Base-by-base conservation (phyloP, 2,888 invertebrate species). In the Uloborus plumipes region DNA sequence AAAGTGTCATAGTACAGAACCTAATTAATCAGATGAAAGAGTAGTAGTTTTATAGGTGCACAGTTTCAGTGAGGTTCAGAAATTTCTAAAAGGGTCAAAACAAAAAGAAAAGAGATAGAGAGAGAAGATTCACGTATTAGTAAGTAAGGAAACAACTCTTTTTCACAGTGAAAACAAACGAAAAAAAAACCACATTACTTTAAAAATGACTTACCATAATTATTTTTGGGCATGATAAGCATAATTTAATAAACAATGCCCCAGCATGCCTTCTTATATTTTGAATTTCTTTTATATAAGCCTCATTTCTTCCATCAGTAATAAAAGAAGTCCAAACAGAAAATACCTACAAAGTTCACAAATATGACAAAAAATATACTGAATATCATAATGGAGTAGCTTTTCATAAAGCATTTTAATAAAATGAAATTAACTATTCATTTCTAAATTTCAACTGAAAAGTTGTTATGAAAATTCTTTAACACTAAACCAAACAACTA, bases 221-320 rank as follows among this genome's bases (percentile, higher is more conserved):
- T 0, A 97, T 90, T 39, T 95, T 89, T 0, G 97, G 96, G 90
- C 95, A 96, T 89, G 95, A 94, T 78, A 94, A 93, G 20, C 95
- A 95, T 61, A 97, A 92, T 89, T 97, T 97, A 15, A 97, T 96
- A 90, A 97, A 93, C 31, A 96, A 90, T 11, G 95, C 94, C 31
- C 96, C 96, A 9, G 96, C 96, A 89, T 97, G 97, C 0, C 96
- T 92, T 6, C 96, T 91, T 13, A 96, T 93, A 88, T 95, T 95
- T 89, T 94, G 95, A 53, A 95, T 94, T 3, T 93, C 92, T 75
- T 93, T 92, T 16, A 93, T 92, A 84, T 94, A 91, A 1, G 92
- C 91, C 70, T 92, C 92, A 87, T 92, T 93, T 14, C 92, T 91
- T 86, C 93, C 92, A 11, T 93, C 93, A 0, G 92, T 91, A 13